Evolutionary conservation across 2,888 invertebrate species (phyloP).

Genomic region (Anthrax anthrax): DNA sequence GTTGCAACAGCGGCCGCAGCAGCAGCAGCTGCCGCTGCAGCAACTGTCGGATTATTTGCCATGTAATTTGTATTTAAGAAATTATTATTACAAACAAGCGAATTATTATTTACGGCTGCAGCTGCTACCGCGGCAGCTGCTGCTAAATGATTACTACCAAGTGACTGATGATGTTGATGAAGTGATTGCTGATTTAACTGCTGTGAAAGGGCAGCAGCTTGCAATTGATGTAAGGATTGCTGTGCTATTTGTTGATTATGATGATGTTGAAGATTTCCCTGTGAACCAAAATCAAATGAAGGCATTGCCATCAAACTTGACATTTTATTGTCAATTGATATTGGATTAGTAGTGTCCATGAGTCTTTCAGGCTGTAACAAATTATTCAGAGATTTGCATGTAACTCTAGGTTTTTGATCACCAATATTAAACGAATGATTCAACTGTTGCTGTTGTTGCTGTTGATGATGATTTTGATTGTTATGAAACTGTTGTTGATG

Average conservation of each 20-base stretch:
- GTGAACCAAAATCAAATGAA: slow-evolving; percentile 19
- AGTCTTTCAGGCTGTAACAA: slow-evolving; percentile 39
- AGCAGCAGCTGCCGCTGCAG: slow-evolving; percentile 10
- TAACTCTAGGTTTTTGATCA: slow-evolving; percentile 43
- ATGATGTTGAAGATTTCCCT: slow-evolving; percentile 6
- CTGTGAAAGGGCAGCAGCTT: not conserved
- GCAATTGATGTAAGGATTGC: not conserved
- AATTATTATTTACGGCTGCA: not conserved
- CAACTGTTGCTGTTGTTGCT: slow-evolving; percentile 22
- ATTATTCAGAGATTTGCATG: slow-evolving; percentile 48
- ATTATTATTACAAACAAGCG: not conserved
- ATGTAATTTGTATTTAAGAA: not conserved
- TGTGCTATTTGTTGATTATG: slow-evolving; percentile 1
- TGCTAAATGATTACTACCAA: slow-evolving; percentile 11
- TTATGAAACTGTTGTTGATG: slow-evolving; percentile 3
- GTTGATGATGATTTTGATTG: not conserved
- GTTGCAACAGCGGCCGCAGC: slow-evolving; percentile 10
- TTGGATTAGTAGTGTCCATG: slow-evolving; percentile 13
- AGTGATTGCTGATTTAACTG: not conserved
- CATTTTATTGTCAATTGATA: slow-evolving; percentile 31
- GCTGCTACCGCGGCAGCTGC: slow-evolving; percentile 6
- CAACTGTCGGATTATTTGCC: not conserved
- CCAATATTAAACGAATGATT: slow-evolving; percentile 36
- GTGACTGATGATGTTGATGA: not conserved
- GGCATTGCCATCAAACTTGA: slow-evolving; percentile 23